These are phyloP conservation scores for Chrysotoxum bicinctum DNA, from an alignment of 2,888 invertebrate species.

Conservation along the genomic window DNA sequence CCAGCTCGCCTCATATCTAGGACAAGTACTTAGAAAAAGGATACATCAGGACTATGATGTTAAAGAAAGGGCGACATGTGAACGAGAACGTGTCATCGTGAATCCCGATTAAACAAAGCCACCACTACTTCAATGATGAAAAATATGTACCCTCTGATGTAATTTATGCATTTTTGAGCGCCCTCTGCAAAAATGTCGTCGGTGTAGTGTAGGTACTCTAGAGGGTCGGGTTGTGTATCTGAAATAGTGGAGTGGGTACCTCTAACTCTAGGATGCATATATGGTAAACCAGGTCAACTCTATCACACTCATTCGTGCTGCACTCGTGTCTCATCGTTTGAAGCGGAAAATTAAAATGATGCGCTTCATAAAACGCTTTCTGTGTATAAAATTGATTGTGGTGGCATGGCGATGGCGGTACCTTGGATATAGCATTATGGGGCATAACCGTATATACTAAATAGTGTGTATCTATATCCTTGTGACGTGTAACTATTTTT, in stretches of 20 bases:
- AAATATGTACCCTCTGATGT: conserved; percentile 42
- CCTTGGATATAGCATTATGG: background rate
- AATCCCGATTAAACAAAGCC: conserved; percentile 40
- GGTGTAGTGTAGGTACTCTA: background rate
- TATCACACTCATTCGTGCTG: conserved; percentile 63
- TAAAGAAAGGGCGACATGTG: background rate
- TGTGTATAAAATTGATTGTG: conserved; percentile 31
- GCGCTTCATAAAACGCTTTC: conserved; percentile 47
- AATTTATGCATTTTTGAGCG: conserved; percentile 29
- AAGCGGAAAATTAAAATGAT: conserved; percentile 68
- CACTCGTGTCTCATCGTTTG: conserved; percentile 57
- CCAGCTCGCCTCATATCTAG: conserved; percentile 14
- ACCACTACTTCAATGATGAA: conserved; percentile 45
- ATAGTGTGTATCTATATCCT: conserved; percentile 53
- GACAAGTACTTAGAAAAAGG: conserved; percentile 21
- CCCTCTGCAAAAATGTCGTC: conserved; percentile 30
- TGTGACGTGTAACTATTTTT: conserved; percentile 68
- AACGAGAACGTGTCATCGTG: conserved; percentile 2
- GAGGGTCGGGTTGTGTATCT: background rate
- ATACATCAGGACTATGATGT: background rate
- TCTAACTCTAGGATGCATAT: background rate
- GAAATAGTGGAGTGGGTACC: conserved; percentile 5
- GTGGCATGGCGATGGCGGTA: conserved; percentile 10
- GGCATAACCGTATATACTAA: conserved; percentile 22
- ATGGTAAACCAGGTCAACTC: conserved; percentile 68